Conservation (phyloP, 2,797 vertebrate genomes). For the Tokudaia muenninki region DNA sequence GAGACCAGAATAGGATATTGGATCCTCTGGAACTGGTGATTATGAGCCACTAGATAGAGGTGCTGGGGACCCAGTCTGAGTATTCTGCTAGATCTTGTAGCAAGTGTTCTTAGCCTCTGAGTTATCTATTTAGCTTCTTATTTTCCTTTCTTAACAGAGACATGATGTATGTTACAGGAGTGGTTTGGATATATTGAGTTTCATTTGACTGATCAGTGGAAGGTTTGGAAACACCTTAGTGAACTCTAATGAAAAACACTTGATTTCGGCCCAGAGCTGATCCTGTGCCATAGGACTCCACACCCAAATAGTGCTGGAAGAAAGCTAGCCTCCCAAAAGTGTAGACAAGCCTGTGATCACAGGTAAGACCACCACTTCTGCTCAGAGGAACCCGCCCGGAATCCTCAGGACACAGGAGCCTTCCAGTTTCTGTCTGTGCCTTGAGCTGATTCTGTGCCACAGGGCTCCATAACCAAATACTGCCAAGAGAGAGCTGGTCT, state of each 20-base stretch:
- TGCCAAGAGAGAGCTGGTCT: no score
- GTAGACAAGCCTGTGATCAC: no score
- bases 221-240: background rate
- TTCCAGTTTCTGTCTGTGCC: no score
- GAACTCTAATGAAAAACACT: background rate
- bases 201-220: background rate
- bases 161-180: background rate
- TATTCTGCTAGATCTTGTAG: background rate
- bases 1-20: background rate
- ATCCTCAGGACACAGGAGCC: no score
- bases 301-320: no score
- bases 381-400: no score
- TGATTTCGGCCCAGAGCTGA: background rate
- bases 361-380: no score
- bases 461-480: no score
- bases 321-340: no score
- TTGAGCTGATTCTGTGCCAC: no score
- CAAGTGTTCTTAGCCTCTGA: background rate
- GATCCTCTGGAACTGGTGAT: background rate
- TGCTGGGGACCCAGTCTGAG: background rate
- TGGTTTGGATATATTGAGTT: background rate
- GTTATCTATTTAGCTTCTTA: background rate
- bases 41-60: background rate
- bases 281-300: no score
- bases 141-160: constrained; percentile 8